Evolutionary conservation across 2,113 vertebrate genomes (phyloP), one percentile per base, ranked within the genome.

Genomic region (Tretioscincus oriximinensis): DNA sequence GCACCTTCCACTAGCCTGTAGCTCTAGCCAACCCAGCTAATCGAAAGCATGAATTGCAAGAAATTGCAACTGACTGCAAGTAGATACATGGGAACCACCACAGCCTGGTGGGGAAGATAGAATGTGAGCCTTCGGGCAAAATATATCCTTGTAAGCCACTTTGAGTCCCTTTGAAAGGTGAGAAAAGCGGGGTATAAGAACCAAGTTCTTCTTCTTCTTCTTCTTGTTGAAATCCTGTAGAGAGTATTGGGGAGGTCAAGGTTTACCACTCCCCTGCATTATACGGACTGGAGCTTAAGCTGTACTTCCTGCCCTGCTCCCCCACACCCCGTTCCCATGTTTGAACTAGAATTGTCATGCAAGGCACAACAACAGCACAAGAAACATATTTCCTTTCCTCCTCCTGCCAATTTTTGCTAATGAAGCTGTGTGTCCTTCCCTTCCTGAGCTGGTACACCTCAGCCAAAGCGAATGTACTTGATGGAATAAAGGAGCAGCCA

Each of bases 401-500:
- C 76, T 54, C 85, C n/a, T 0, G 71, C 87, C 81, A 0, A 84
- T 20, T 73, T 81, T 79, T 80, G 11, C 92, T 94, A 94, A 94
- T 92, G 92, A 95, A 87, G 88, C 87, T 85, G 76, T 7, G 1
- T 22, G 80, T 71, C 85, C 87, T 87, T 86, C 87, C 14, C 86
- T 78, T 67, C 74, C 81, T 82, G 86, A 86, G 81, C 88, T 88
- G 87, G 90, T 92, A 91, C 88, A 63, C 35, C 66, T 66, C 54
- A 21, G 88, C 90, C 92, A 90, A 91, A 83, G 83, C 88, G 89
- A 90, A 89, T 0, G 16, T 84, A 90, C 88, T 93, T 92, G 85
- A 92, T 92, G 85, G 92, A 91, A 93, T 91, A 92, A 90, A 92
- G 90, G 90, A 87, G 18, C 14, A 18, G 54, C 54, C 86, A 88